These are phyloP conservation scores for Cassiopea xamachana DNA, from an alignment of 30 jellyfish, hydroid and myxozoan genomes.

Conservation along the genomic window DNA sequence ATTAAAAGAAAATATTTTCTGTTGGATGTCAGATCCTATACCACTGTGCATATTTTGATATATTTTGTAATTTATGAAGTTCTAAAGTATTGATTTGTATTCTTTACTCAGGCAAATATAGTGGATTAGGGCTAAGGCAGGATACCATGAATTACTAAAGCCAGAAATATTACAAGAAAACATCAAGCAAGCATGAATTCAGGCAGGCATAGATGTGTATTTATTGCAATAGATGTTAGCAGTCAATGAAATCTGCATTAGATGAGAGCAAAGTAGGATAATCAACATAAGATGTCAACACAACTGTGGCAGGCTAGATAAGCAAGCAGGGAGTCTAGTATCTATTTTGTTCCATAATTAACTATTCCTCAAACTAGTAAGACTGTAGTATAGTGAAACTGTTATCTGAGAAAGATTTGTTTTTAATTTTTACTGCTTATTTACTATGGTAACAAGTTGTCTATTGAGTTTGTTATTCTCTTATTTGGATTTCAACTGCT, in stretches of 20 bases:
- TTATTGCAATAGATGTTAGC: slow-evolving; percentile 28
- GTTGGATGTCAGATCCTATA: too few species aligned
- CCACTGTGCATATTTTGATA: too few species aligned
- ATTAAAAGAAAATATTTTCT: too few species aligned
- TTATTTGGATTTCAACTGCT: background rate
- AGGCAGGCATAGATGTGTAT: slow-evolving; percentile 58
- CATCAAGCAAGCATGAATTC: slow-evolving; percentile 13
- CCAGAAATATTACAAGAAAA: slow-evolving; percentile 52
- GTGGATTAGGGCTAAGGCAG: slow-evolving; percentile 65
- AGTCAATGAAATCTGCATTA: background rate
- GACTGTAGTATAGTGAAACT: slow-evolving; percentile 5
- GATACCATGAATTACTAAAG: slow-evolving; percentile 51
- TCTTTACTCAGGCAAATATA: slow-evolving; percentile 30
- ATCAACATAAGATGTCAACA: slow-evolving; percentile 22
- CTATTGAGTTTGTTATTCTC: background rate
- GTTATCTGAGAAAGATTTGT: background rate
- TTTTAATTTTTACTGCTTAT: background rate
- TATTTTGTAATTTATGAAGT: background rate
- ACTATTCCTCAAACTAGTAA: background rate
- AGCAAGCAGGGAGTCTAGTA: slow-evolving; percentile 19
- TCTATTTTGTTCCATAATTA: background rate
- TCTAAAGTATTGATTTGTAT: slow-evolving; percentile 12
- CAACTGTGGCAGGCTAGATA: slow-evolving; percentile 37
- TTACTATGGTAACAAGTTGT: background rate
- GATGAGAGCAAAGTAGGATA: slow-evolving; percentile 43